Percentiles rank a stretch among this genome's conserved stretches.
Evolutionary conservation across 2,888 invertebrate genomes (phyloP).

Genomic region (Ornithoptera priamus): DNA sequence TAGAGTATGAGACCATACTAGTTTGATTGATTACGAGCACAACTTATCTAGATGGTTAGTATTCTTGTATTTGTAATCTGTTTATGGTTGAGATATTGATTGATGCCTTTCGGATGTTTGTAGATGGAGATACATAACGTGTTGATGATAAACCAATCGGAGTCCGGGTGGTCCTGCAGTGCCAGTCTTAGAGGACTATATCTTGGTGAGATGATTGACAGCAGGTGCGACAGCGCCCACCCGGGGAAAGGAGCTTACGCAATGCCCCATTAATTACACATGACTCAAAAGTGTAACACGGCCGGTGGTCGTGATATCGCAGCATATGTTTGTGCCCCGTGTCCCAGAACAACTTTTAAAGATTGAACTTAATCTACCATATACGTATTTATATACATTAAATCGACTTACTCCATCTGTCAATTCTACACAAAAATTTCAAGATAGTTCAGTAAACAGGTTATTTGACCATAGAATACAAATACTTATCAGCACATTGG

Average conservation of each 20-base stretch:
- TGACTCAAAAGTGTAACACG: conserved; percentile 42
- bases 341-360: conserved; percentile 28
- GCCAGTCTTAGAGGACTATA: conserved; percentile 30
- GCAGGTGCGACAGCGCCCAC: conserved; percentile 36
- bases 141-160: background rate
- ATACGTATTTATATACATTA: conserved; percentile 23
- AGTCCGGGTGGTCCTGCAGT: conserved; percentile 24
- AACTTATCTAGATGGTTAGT: background rate
- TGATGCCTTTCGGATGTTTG: conserved; percentile 6
- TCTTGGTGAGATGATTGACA: conserved; percentile 45
- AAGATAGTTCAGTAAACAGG: background rate
- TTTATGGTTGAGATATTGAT: conserved; percentile 3
- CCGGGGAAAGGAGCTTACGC: conserved; percentile 56
- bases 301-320: conserved; percentile 33
- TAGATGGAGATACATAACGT: conserved; percentile 2
- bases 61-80: background rate
- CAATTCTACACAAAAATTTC: background rate
- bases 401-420: conserved; percentile 8
- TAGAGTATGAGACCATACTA: background rate
- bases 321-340: conserved; percentile 20
- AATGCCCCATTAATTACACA: conserved; percentile 49
- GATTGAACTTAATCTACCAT: conserved; percentile 29
- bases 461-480: background rate
- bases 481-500: background rate
- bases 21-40: background rate